phyloP scores from a whole-genome alignment of 2,888 invertebrate genomes.

The Dusona sp. region DNA sequence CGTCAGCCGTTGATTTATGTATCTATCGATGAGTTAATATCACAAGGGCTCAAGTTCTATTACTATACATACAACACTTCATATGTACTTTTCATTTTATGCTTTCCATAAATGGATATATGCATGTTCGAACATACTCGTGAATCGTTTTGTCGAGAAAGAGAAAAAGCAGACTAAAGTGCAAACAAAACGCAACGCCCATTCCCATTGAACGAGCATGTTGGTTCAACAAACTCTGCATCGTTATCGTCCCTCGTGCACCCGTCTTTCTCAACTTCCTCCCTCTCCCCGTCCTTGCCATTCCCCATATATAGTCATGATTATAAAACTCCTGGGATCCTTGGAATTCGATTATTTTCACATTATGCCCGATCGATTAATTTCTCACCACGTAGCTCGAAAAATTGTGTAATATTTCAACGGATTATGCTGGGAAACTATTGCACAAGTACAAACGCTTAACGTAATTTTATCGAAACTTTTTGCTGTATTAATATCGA shows the following conservation, averaged over 20 bases:
- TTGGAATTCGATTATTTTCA: conserved; percentile 17
- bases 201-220: conserved; percentile 46
- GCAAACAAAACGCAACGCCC: conserved; percentile 67
- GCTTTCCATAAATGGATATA: not conserved
- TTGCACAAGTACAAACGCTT: not conserved
- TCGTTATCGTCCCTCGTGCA: conserved; percentile 55
- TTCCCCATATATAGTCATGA: not conserved
- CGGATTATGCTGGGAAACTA: not conserved
- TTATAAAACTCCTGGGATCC: conserved; percentile 8
- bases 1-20: conserved; percentile 19
- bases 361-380: conserved; percentile 12
- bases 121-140: not conserved
- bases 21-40: not conserved
- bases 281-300: not conserved
- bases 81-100: not conserved
- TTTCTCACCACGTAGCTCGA: not conserved
- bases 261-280: conserved; percentile 46
- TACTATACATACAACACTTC: not conserved
- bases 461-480: not conserved
- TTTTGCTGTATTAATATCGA: not conserved
- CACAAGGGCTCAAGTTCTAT: conserved; percentile 1
- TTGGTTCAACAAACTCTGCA: conserved; percentile 66
- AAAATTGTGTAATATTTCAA: not conserved
- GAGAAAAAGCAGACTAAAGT: conserved; percentile 54
- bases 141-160: conserved; percentile 37